Conservation (phyloP, 2,113 vertebrate species). For the Macroglossus sobrinus region DNA sequence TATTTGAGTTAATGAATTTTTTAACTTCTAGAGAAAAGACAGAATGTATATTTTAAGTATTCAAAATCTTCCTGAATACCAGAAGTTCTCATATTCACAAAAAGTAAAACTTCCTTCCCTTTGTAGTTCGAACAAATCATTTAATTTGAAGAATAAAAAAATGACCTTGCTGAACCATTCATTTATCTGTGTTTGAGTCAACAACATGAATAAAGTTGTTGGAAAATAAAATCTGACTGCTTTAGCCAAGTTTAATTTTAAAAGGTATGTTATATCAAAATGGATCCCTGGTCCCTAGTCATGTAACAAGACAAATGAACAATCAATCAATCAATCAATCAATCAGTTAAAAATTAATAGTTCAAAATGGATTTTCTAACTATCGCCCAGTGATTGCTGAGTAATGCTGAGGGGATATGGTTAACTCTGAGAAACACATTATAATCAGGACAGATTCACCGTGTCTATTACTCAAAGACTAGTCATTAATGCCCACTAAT, state of each 20-base stretch:
- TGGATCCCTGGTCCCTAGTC: no score
- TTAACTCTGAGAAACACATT: neutral
- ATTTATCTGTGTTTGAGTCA: slow-evolving; percentile 30
- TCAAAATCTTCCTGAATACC: slow-evolving; percentile 6
- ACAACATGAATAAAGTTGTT: neutral
- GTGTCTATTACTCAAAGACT: neutral
- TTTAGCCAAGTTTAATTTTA: no score
- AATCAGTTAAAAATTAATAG: neutral
- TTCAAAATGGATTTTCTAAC: neutral
- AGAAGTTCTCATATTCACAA: neutral
- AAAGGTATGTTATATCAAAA: no score
- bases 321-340: neutral
- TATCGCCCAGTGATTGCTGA: neutral
- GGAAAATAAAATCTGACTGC: no score
- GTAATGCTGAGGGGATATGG: neutral
- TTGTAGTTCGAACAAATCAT: neutral
- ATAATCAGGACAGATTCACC: neutral
- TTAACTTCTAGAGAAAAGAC: slow-evolving; percentile 45
- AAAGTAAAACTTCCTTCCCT: neutral
- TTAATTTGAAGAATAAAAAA: slow-evolving; percentile 52
- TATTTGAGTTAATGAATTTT: slow-evolving; percentile 39
- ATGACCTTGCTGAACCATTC: neutral
- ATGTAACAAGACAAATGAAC: neutral
- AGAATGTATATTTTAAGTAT: slow-evolving; percentile 45
- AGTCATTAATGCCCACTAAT: neutral